Evolutionary conservation across 2,797 vertebrate genomes (phyloP).

Genomic region (Pipistrellus pipistrellus): DNA sequence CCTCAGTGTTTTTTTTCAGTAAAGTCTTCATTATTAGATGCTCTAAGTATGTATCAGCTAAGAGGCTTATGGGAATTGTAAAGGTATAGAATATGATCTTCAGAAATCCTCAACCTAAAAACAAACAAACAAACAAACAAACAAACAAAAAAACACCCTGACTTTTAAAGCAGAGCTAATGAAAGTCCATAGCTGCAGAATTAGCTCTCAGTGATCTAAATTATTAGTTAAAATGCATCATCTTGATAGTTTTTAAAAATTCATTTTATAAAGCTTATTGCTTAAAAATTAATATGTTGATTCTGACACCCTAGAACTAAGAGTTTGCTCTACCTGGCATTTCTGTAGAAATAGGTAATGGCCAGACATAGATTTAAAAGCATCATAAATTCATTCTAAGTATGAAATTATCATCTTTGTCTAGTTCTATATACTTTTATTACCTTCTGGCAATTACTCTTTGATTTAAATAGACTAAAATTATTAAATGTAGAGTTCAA

Average conservation of each 20-base stretch:
- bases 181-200: background rate
- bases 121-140: too few relatives aligned
- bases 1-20: background rate
- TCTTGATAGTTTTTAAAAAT: background rate
- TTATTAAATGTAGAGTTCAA: conserved; percentile 2
- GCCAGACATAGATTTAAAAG: background rate
- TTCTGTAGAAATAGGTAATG: background rate
- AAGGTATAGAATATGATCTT: background rate
- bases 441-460: background rate
- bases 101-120: background rate
- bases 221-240: background rate
- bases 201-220: conserved; percentile 30
- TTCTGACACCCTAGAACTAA: background rate
- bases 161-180: background rate
- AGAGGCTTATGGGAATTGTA: background rate
- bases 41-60: background rate
- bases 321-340: background rate
- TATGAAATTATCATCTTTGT: background rate
- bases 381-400: background rate
- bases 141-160: background rate
- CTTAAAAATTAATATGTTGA: background rate
- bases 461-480: conserved; percentile 20
- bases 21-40: background rate
- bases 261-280: conserved; percentile 40
- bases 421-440: background rate